Base-by-base conservation (phyloP, 2,888 invertebrate species). In the Drosophila anceps region DNA sequence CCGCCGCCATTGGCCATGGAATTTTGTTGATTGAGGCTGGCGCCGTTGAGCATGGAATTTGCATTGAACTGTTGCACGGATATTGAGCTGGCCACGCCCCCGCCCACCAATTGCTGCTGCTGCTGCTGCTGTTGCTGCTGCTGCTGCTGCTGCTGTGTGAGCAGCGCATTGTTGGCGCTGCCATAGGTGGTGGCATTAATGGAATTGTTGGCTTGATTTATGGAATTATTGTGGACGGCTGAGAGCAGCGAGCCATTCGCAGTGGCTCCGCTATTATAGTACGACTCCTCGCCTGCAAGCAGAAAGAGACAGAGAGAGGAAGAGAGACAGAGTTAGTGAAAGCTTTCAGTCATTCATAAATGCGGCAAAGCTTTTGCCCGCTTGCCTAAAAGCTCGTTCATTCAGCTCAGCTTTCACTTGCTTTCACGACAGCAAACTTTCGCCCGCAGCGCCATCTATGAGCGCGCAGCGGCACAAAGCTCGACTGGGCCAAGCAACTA, bases 201-300 rank as follows among this genome's bases (percentile, higher is more conserved):
- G 90, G 91, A 91, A 90, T 90, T 91, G 66, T 82, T 84, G 75
- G 84, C 84, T 76, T 86, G 83, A 82, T 88, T 91, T 78, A 91
- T 92, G 90, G 91, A 92, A 92, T 91, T 93, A 80, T 91, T 93
- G 81, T 92, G 93, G 91, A 92, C 92, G 91, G 92, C 91, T 81
- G 92, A 91, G 73, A 87, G 84, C 70, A 92, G 78, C 51, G 91
- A 91, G 84, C 92, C 92, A 79, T 92, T 92, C 67, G 91, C 90
- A 73, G 91, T 92, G 78, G 85, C 88, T 59, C 84, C 86, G 76
- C 91, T 79, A 66, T 68, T 81, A 80, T 92, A 92, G 80, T 92
- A 92, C 74, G 91, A 90, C 76, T 93, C 93, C 82, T 93, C 93
- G 87, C 90, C 93, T 93, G 61, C 4, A 60, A 29, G 5, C 9